Evolutionary conservation across 2,888 invertebrate species (phyloP), one percentile per base, ranked within the genome.

Genomic region (Euphydryas editha): DNA sequence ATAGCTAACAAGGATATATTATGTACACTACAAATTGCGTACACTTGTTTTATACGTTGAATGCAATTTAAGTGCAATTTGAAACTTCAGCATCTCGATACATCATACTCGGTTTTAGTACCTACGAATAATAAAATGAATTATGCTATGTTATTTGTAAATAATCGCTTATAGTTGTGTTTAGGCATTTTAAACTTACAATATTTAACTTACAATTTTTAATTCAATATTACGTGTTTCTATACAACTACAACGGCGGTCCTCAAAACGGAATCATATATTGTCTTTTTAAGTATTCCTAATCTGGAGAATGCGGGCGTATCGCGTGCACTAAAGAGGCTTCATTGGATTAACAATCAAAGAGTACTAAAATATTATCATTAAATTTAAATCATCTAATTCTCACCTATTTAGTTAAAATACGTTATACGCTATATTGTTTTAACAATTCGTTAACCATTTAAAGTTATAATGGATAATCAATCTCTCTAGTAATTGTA

Each of bases 1-100:
- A 66, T 71, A 73, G 65, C 71, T 72, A 73, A 71, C 72, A 69
- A 73, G 68, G 64, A 72, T 70, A 69, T 70, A n/a, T n/a, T n/a
- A 69, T 68, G 70, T 70, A 67, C 68, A 65, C 47, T 68, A 62
- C 57, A 69, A 70, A 68, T 68, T 65, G 60, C 59, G 62, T 62
- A 68, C 61, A 66, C 68, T 70, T 60, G 65, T 60, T 57, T 62
- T 59, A 57, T 68, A 58, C 62, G 62, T 20, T 46, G 42, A 56
- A 57, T 49, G 51, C 46, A n/a, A 54, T 47, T 63, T 62, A n/a
- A 46, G 59, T 54, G 68, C 62, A 46, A 62, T 66, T 62, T 64
- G n/a, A 59, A 46, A 62, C 46, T 59, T 36, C 37, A 59, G 46
- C 46, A 17, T 39, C 30, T 44, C 39, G 15, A 49, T 49, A 49